Base-by-base conservation (phyloP, 1,140 invertebrate genomes). In the Philotrypesis tridentata region DNA sequence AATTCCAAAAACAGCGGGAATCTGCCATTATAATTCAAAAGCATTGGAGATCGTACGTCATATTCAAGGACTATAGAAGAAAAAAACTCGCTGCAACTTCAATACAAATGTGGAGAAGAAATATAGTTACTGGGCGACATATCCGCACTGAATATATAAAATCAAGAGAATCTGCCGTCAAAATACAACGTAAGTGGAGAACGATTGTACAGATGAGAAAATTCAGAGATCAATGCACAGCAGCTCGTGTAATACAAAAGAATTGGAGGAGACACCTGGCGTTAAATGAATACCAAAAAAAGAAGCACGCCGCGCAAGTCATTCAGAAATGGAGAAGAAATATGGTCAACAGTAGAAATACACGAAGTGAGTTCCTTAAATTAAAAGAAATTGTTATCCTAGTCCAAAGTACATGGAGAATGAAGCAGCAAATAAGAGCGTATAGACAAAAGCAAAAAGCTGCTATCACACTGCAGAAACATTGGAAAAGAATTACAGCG, bases 391-490 rank as follows among this genome's bases (percentile, higher is more conserved):
- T 12, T 14, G 25, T 48, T 17, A 23, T 85, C 1, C 17, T 63
- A 9, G 43, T 87, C 1, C 86, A 88, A 43, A 31, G 67, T 40
- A 80, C n/a, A 6, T 87, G 84, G 85, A 84, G 84, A 71, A 67
- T 48, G 61, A 27, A 33, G 9, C 1, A 5, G 0, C 63, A 73
- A 31, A 63, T 33, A 3, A 81, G 25, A 76, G 60, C 0, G 9
- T 86, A 80, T 25, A 5, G 71, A n/a, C 55, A 33, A 27, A 48
- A 65, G 17, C 74, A 65, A 12, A 29, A 68, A 61, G 73, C 74
- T 25, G 70, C 80, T 3, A 61, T 87, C n/a, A 25, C 83, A 0
- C 76, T 90, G 31, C 91, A 92, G 84, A 84, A 82, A 61, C 84
- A 77, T 23, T 92, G 87, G 85, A 86, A 84, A 81, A 84, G 73